These are phyloP conservation scores for Cygnus olor DNA, from an alignment of 2,797 vertebrate genomes.

Conservation along the genomic window DNA sequence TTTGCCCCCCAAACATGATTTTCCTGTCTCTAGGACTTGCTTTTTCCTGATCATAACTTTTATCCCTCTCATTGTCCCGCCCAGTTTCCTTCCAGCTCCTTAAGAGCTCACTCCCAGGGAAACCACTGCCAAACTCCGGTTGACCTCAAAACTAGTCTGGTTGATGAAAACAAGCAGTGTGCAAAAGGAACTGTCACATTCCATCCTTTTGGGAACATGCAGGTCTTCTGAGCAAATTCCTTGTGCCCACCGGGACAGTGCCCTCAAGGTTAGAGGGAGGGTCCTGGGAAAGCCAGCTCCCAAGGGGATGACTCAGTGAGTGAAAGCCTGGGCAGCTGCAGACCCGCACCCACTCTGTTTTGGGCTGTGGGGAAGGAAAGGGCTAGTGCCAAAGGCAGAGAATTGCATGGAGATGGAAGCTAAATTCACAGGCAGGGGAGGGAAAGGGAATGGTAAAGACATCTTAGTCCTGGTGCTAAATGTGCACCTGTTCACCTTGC, in stretches of 20 bases:
- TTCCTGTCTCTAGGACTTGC: neutral
- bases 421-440: neutral
- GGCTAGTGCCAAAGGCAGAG: neutral
- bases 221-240: neutral
- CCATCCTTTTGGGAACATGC: neutral
- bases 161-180: neutral
- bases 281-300: neutral
- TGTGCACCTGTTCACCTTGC: accelerated
- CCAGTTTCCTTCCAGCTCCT: neutral
- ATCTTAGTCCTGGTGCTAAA: neutral
- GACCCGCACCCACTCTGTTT: neutral
- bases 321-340: neutral
- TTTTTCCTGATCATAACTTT: neutral
- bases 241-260: neutral
- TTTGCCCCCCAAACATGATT: neutral
- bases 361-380: neutral
- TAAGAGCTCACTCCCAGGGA: neutral
- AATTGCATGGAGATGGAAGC: neutral
- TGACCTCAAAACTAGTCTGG: neutral
- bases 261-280: neutral
- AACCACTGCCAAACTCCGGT: neutral
- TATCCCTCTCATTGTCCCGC: neutral
- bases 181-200: neutral
- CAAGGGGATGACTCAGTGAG: neutral
- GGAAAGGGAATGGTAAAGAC: neutral